These are phyloP conservation scores for Colinus virginianus DNA, from an alignment of 2,113 vertebrate species.

Conservation along the genomic window DNA sequence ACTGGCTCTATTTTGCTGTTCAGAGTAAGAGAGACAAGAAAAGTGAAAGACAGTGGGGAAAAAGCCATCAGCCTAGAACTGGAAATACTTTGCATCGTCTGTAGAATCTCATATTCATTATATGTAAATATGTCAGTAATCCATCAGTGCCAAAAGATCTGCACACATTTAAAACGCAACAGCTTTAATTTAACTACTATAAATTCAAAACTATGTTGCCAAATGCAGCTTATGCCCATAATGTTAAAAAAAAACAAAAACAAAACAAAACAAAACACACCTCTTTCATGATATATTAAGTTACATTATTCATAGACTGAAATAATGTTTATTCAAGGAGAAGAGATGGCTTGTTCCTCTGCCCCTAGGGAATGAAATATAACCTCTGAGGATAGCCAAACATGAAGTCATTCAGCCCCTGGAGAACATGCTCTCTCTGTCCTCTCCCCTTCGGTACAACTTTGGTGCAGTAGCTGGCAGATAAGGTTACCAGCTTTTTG, in stretches of 20 bases:
- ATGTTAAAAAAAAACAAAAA: not conserved
- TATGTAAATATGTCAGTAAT: constrained; percentile 3
- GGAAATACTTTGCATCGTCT: constrained; percentile 2
- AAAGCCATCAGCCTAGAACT: not conserved
- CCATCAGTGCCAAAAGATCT: constrained; percentile 35
- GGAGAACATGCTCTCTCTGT: not conserved
- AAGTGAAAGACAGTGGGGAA: not conserved
- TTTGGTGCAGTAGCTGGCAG: not conserved
- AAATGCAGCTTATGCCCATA: not conserved
- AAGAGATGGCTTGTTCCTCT: accelerated
- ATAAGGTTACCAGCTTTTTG: not conserved
- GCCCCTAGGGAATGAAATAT: not conserved
- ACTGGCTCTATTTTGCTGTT: not conserved
- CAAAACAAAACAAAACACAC: not conserved
- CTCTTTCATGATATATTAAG: not conserved
- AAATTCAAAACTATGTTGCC: constrained; percentile 34
- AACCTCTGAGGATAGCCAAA: not conserved
- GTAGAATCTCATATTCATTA: constrained; percentile 38
- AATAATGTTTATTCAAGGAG: not conserved
- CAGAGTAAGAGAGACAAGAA: not conserved
- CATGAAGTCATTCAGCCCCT: not conserved
- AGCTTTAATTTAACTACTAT: constrained; percentile 44
- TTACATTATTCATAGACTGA: constrained; percentile 6
- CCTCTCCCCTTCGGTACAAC: not conserved
- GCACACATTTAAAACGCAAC: constrained; percentile 29